These are phyloP conservation scores for Fulmarus glacialis DNA, from an alignment of 2,113 vertebrate species.

Conservation along the genomic window DNA sequence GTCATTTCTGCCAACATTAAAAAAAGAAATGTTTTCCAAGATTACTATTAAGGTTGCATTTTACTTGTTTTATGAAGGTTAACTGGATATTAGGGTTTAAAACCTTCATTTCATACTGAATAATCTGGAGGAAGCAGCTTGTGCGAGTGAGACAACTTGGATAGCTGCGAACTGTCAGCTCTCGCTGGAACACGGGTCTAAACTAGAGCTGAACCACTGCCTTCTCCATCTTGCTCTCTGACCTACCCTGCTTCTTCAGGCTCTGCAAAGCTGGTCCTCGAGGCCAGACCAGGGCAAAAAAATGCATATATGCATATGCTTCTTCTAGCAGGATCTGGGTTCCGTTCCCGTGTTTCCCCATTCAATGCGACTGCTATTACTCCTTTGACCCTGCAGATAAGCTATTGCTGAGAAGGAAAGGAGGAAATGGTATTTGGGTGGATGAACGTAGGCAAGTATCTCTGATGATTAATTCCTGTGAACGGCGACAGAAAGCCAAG, in stretches of 20 bases:
- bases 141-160: neutral
- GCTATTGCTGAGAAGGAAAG: neutral
- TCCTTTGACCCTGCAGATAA: constrained; percentile 3
- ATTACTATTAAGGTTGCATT: neutral
- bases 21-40: neutral
- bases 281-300: neutral
- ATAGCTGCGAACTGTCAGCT: neutral
- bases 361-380: neutral
- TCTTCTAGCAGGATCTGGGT: neutral
- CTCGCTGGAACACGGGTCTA: neutral
- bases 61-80: neutral
- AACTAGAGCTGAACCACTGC: neutral
- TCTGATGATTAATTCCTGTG: neutral
- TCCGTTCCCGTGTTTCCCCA: neutral
- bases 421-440: neutral
- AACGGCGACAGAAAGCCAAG: neutral
- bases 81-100: neutral
- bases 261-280: neutral
- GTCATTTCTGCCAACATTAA: neutral
- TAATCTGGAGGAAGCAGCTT: neutral
- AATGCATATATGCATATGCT: neutral
- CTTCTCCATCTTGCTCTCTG: neutral
- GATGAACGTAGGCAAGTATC: neutral
- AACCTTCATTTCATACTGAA: neutral
- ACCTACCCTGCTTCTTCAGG: neutral